These are phyloP conservation scores for Labrus mixtus DNA, from an alignment of 2,113 vertebrate species.

Conservation along the genomic window DNA sequence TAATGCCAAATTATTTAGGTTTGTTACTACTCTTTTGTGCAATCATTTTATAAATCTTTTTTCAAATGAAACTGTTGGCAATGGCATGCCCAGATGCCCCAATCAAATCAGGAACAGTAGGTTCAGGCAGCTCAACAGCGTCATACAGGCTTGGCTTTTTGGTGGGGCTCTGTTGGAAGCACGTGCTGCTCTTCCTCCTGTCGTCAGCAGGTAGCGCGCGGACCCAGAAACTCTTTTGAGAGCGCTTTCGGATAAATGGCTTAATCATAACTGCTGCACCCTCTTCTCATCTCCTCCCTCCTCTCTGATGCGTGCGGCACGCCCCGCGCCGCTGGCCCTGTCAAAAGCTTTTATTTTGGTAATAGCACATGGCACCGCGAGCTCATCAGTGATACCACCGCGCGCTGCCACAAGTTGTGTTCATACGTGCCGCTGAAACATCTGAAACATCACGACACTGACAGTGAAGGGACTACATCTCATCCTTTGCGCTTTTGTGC, in stretches of 20 bases:
- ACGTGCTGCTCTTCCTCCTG: not conserved
- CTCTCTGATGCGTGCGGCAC: constrained; percentile 48
- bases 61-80: too few relatives aligned
- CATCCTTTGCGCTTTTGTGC: not conserved
- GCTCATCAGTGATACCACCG: constrained; percentile 20
- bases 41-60: too few relatives aligned
- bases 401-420: constrained; percentile 62
- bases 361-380: constrained; percentile 76
- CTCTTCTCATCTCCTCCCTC: constrained; percentile 4
- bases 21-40: too few relatives aligned
- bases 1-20: too few relatives aligned
- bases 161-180: not conserved
- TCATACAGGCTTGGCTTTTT: too few relatives aligned
- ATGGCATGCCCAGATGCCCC: too few relatives aligned
- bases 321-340: constrained; percentile 58
- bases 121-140: too few relatives aligned
- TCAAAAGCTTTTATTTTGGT: constrained; percentile 79
- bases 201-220: constrained; percentile 77
- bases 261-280: constrained; percentile 63
- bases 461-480: not conserved
- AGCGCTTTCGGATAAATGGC: constrained; percentile 35
- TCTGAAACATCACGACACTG: not conserved
- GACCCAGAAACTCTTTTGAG: not conserved
- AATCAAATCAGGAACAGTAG: too few relatives aligned
- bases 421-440: constrained; percentile 14